Percentiles rank a stretch among this genome's conserved stretches.
These are phyloP conservation scores for Allacma fusca DNA, from an alignment of 2,888 invertebrate genomes.

Conservation along the genomic window DNA sequence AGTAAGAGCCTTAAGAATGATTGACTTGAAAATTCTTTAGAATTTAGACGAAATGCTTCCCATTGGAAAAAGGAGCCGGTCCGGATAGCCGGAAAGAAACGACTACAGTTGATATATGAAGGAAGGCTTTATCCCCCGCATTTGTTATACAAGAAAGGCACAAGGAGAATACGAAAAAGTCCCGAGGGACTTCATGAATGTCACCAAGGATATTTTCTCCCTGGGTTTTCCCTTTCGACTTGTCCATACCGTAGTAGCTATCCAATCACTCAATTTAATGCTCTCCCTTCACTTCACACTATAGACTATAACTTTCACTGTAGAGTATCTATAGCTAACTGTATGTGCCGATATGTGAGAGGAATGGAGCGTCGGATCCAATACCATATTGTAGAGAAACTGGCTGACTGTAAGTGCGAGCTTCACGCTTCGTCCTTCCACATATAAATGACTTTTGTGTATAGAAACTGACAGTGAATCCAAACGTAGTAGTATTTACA, in stretches of 20 bases:
- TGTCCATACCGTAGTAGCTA: neutral
- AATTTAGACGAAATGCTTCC: neutral
- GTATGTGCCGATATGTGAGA: no score
- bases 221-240: neutral
- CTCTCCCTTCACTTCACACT: neutral
- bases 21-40: slow-evolving; percentile 3
- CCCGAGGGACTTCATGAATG: neutral
- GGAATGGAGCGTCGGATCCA: no score
- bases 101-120: neutral
- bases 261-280: slow-evolving; percentile 3
- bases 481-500: no score
- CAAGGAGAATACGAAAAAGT: neutral
- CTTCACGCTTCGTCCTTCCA: no score
- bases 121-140: neutral
- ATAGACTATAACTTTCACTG: no score
- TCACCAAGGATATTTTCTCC: slow-evolving; percentile 8
- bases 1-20: neutral
- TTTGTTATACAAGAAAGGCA: slow-evolving; percentile 3
- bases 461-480: no score
- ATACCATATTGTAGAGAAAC: no score
- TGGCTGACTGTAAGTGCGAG: no score
- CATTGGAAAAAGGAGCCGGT: neutral
- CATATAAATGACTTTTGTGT: no score
- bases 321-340: neutral
- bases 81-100: neutral